These are phyloP conservation scores for Thera britannica DNA, from an alignment of 2,888 invertebrate genomes.

Conservation along the genomic window DNA sequence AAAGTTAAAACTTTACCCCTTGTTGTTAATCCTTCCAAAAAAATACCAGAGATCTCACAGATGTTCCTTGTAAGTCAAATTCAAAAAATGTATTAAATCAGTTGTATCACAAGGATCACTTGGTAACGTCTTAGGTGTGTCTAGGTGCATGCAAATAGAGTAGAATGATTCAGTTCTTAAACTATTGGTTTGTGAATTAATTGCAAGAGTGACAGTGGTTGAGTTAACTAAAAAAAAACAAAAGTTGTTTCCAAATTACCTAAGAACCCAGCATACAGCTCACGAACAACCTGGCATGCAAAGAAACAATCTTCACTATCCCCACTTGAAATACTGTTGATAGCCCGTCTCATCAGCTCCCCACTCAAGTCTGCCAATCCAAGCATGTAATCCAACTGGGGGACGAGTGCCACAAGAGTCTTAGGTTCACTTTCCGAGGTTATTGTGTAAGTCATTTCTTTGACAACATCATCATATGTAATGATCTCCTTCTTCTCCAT, in stretches of 20 bases:
- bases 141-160: too few relatives aligned
- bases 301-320: constrained; percentile 89
- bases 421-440: constrained; percentile 46
- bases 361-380: constrained; percentile 95
- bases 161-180: too few relatives aligned
- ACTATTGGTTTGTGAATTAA: too few relatives aligned
- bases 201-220: too few relatives aligned
- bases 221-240: too few relatives aligned
- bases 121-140: too few relatives aligned
- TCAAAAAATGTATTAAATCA: too few relatives aligned
- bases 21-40: too few relatives aligned
- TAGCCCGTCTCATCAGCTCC: constrained; percentile 95
- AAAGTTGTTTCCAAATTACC: constrained; percentile 62
- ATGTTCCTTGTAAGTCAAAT: too few relatives aligned
- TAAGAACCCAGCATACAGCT: constrained; percentile 86
- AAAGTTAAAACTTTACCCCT: too few relatives aligned
- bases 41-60: too few relatives aligned
- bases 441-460: constrained; percentile 76
- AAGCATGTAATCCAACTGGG: constrained; percentile 86
- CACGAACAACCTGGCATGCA: constrained; percentile 89
- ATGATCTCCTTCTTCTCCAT: constrained; percentile 86
- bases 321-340: constrained; percentile 91
- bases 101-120: too few relatives aligned
- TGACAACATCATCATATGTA: constrained; percentile 84
- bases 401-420: constrained; percentile 63